Conservation (phyloP, 1,140 invertebrate genomes). For the Cyphomyrmex costatus region DNA sequence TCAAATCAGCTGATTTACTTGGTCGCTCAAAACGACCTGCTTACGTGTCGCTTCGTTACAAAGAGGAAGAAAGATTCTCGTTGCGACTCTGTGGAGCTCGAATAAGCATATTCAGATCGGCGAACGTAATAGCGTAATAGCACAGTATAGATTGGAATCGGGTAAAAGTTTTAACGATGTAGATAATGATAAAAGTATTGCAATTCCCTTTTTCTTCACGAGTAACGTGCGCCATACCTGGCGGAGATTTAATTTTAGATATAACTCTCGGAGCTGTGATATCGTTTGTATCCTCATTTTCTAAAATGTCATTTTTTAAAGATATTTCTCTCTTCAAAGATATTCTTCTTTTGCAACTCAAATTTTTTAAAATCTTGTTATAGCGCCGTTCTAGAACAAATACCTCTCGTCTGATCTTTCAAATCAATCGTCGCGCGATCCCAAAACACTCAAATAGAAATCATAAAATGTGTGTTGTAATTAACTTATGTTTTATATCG, state of each 20-base stretch:
- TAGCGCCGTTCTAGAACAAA: neutral
- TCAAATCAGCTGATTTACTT: conserved; percentile 8
- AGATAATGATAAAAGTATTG: conserved; percentile 30
- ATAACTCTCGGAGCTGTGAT: neutral
- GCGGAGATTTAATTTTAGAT: conserved; percentile 46
- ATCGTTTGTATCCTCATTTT: neutral
- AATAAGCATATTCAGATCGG: conserved; percentile 20
- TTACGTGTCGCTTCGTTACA: neutral
- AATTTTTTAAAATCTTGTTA: neutral
- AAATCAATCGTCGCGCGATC: neutral
- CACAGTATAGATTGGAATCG: neutral
- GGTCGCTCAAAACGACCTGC: neutral
- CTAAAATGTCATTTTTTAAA: neutral
- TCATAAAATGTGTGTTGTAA: neutral
- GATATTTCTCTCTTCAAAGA: neutral
- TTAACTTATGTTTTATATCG: neutral
- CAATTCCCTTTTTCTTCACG: neutral
- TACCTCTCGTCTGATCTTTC: neutral
- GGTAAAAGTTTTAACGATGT: conserved; percentile 32
- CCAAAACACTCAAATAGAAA: neutral
- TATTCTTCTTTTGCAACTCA: neutral
- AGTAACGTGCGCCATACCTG: neutral
- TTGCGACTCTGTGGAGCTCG: neutral
- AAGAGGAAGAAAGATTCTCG: neutral
- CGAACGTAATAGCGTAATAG: neutral